These are phyloP conservation scores for Sparus aurata DNA, from an alignment of 2,797 vertebrate genomes.

Conservation along the genomic window DNA sequence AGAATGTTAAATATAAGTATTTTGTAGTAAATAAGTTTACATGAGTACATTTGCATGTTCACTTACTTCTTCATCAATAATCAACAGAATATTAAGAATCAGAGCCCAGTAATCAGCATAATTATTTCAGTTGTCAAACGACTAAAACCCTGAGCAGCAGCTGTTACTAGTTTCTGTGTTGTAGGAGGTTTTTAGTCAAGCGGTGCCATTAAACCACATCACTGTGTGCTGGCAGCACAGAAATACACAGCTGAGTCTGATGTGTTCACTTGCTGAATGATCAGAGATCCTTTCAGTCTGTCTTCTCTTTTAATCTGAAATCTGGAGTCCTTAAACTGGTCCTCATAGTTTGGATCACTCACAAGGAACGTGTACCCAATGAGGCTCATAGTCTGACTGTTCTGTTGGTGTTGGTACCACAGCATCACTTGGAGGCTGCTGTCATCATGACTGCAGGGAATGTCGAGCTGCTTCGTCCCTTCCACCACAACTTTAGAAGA, in stretches of 20 bases:
- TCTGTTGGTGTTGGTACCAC: slow-evolving; percentile 60
- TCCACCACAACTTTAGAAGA: slow-evolving; percentile 25
- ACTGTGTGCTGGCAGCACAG: slow-evolving; percentile 74
- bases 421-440: slow-evolving; percentile 10
- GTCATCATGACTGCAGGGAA: slow-evolving; percentile 55
- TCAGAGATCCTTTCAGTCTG: slow-evolving; percentile 1
- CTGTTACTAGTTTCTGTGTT: slow-evolving; percentile 32
- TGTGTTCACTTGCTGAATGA: not conserved
- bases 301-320: slow-evolving; percentile 33
- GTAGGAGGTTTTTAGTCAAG: slow-evolving; percentile 39
- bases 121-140: not conserved
- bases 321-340: slow-evolving; percentile 6
- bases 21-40: slow-evolving; percentile 2
- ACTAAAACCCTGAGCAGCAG: slow-evolving; percentile 7
- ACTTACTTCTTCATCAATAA: not conserved
- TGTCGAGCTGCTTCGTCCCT: not conserved
- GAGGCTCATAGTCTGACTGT: slow-evolving; percentile 6
- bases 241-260: slow-evolving; percentile 70
- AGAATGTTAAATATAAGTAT: not conserved
- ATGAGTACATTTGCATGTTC: not conserved
- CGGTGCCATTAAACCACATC: slow-evolving; percentile 46
- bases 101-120: not conserved
- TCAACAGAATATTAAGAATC: too few species aligned
- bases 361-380: slow-evolving; percentile 23
- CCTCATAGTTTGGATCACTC: slow-evolving; percentile 1